Conservation (phyloP, 2,797 vertebrate genomes). For the Salarias fasciatus region DNA sequence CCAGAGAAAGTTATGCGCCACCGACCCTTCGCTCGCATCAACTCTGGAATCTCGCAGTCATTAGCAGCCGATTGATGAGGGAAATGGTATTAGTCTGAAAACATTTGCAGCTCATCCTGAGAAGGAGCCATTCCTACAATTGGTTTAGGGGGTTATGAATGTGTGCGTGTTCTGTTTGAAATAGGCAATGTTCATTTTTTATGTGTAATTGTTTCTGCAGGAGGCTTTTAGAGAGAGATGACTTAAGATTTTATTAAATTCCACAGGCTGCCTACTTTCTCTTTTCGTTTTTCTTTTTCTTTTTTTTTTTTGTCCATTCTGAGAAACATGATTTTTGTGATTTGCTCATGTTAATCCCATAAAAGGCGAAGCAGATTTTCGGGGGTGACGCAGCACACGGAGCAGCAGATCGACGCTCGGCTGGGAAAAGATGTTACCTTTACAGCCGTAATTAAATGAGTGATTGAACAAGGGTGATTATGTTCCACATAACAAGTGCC, state of each 20-base stretch:
- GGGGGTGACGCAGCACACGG: not conserved
- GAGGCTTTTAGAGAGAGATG: constrained; percentile 83
- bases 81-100: constrained; percentile 76
- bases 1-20: constrained; percentile 65
- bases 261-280: constrained; percentile 33
- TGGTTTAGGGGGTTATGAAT: constrained; percentile 82
- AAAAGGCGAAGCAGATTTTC: constrained; percentile 6
- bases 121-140: constrained; percentile 82
- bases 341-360: not conserved
- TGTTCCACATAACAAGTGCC: constrained; percentile 9
- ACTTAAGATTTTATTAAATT: constrained; percentile 79
- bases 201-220: constrained; percentile 85
- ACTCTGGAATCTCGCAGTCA: constrained; percentile 76
- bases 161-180: constrained; percentile 77
- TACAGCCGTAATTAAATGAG: not conserved
- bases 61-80: constrained; percentile 84
- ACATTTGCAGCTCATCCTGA: constrained; percentile 80
- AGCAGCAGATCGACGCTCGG: not conserved
- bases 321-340: constrained; percentile 5
- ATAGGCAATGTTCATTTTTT: constrained; percentile 81
- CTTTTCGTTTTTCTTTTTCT: constrained; percentile 2
- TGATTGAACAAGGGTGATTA: not conserved
- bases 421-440: constrained; percentile 2
- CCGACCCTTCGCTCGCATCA: constrained; percentile 71
- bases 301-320: constrained; percentile 24